Percentiles rank a stretch among this genome's conserved stretches.
These are phyloP conservation scores for Limosa lapponica DNA, from an alignment of 2,797 vertebrate species.

Conservation along the genomic window DNA sequence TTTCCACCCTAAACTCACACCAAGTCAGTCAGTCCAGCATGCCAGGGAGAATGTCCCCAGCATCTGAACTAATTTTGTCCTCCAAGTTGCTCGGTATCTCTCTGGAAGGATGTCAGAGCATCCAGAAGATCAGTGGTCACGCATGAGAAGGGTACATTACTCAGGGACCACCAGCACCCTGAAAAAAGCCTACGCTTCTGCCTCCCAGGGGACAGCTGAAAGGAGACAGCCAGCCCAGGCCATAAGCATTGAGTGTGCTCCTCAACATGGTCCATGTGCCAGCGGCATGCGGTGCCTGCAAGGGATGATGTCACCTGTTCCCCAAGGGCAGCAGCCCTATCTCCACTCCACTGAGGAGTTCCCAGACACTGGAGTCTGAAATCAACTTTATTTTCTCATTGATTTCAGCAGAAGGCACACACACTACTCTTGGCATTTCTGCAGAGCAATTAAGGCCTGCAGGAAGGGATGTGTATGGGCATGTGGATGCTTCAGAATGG, in stretches of 20 bases:
- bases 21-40: not conserved
- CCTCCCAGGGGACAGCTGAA: not conserved
- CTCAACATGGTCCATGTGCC: not conserved
- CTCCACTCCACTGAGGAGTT: not conserved
- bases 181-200: not conserved
- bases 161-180: not conserved
- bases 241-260: not conserved
- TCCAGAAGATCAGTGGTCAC: not conserved
- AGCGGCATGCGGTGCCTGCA: fast-evolving
- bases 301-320: not conserved
- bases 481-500: fast-evolving
- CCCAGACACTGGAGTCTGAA: not conserved
- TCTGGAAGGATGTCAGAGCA: not conserved
- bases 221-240: not conserved
- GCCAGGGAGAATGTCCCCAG: not conserved
- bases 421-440: not conserved
- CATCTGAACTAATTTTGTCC: not conserved
- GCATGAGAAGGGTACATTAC: not conserved
- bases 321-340: not conserved
- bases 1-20: not conserved
- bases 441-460: not conserved
- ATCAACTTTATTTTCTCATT: not conserved
- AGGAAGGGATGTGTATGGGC: not conserved
- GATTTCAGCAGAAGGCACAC: not conserved
- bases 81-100: not conserved